Conservation (phyloP, 2,113 vertebrate species). For the Pedetes capensis region DNA sequence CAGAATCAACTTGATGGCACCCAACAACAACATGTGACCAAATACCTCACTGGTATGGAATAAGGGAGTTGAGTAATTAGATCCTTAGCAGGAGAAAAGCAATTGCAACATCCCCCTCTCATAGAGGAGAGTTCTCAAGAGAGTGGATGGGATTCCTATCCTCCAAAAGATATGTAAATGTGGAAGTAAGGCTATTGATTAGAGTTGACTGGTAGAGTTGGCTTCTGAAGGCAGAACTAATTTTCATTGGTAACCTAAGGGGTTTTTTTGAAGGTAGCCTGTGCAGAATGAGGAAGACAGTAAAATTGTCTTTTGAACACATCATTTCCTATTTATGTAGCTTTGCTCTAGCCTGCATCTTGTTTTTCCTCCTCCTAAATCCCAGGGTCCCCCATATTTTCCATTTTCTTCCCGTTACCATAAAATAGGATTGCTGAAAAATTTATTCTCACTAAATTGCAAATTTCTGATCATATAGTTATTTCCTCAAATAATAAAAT, state of each 20-base stretch:
- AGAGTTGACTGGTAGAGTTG: background rate
- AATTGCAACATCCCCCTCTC: background rate
- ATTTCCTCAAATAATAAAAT: background rate
- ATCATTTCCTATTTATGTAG: background rate
- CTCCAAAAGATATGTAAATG: background rate
- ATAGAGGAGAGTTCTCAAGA: background rate
- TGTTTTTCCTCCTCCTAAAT: background rate
- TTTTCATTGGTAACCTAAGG: constrained; percentile 19
- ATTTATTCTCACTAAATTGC: background rate
- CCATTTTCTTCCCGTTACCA: background rate
- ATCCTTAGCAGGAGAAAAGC: background rate
- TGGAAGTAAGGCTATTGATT: background rate
- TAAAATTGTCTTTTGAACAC: background rate
- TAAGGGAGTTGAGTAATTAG: background rate
- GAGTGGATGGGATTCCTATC: background rate
- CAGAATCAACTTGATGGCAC: no score
- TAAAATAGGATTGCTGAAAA: background rate
- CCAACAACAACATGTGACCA: no score
- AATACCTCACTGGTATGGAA: constrained; percentile 54
- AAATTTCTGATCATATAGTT: constrained; percentile 39
- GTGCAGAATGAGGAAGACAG: background rate
- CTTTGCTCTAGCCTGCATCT: background rate
- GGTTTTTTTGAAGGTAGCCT: background rate
- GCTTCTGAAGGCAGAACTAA: constrained; percentile 9
- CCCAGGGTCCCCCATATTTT: background rate